Base-by-base conservation (phyloP, 2,113 vertebrate species). In the Uropsilus gracilis region DNA sequence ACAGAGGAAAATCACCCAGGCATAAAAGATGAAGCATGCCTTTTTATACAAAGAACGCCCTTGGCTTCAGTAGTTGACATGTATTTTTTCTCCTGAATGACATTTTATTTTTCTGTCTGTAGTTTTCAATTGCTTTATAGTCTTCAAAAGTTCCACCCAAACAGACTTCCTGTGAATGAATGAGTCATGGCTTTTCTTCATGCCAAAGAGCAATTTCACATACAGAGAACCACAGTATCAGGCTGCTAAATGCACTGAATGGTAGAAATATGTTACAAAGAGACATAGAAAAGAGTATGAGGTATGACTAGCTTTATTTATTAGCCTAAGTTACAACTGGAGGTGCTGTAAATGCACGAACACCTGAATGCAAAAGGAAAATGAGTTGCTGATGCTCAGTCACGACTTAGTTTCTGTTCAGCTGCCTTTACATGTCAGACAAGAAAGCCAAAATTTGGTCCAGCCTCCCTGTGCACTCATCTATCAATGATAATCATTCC, bases 61-160 rank as follows among this genome's bases (percentile, higher is more conserved):
- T 5, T 14, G 59, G 83, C 63, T 86, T 93, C 50, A 24, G 26
- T 44, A 20, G 46, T 26, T 32, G 44, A 32, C 0, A 1, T 16
- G 26, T 32, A 63, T 63, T 90, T 82, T 92, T 85, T 55, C 55
- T 64, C 26, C 16, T 64, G 24, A 77, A 61, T 80, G 68, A 55
- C 10, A 84, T 63, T 80, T 66, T 37, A 11, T 61, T 53, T 89
- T 77, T 71, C 48, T 72, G 1, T 82, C 59, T 86, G 4, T 86
- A 89, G 46, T 84, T 97, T 96, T 86, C 73, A 91, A 42, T 50
- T 77, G 71, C 28, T 93, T 87, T 42, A 53, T 20, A 44, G 24
- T 92, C 44, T 78, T 80, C 68, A 68, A 83, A 86, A 81, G 48
- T 71, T 93, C 71, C 24, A 83, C 39, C 91, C 37, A 81, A 83